These are phyloP conservation scores for Eclectus roratus DNA, from an alignment of 2,113 vertebrate species.

Conservation along the genomic window DNA sequence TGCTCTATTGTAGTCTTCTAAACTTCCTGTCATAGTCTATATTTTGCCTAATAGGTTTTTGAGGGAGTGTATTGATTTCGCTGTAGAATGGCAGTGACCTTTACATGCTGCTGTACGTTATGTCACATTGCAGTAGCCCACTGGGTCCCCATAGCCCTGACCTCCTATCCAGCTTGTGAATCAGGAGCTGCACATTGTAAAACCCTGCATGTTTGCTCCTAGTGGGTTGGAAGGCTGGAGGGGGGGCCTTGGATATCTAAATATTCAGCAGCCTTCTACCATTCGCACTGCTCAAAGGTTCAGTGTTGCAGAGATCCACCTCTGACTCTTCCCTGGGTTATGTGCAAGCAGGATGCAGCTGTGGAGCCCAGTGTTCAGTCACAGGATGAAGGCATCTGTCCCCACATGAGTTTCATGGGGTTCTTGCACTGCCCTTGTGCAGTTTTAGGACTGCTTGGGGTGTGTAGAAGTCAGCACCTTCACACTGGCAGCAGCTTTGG, in stretches of 20 bases:
- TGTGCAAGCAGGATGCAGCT: neutral
- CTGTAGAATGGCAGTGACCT: neutral
- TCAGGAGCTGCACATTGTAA: neutral
- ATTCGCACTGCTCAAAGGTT: neutral
- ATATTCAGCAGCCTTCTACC: neutral
- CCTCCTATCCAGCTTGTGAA: neutral
- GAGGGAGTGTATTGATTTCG: conserved; percentile 18
- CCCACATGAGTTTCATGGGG: fast-evolving
- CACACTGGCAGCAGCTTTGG: neutral
- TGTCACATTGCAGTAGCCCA: neutral
- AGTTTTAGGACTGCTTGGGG: neutral
- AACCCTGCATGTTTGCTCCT: neutral
- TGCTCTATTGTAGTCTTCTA: neutral
- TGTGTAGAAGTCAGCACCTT: neutral
- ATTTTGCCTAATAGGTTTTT: conserved; percentile 37
- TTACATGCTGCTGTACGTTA: neutral
- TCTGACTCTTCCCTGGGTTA: neutral
- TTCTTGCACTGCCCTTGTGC: neutral
- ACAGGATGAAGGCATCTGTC: neutral
- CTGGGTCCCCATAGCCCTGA: neutral
- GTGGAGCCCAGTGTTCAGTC: neutral
- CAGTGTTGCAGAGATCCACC: neutral
- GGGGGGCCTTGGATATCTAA: neutral
- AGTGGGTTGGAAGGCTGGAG: neutral
- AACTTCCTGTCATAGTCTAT: neutral